Percentiles rank a stretch among this genome's conserved stretches.
Conservation (phyloP, 2,113 vertebrate genomes). For the Pangasianodon gigas region DNA sequence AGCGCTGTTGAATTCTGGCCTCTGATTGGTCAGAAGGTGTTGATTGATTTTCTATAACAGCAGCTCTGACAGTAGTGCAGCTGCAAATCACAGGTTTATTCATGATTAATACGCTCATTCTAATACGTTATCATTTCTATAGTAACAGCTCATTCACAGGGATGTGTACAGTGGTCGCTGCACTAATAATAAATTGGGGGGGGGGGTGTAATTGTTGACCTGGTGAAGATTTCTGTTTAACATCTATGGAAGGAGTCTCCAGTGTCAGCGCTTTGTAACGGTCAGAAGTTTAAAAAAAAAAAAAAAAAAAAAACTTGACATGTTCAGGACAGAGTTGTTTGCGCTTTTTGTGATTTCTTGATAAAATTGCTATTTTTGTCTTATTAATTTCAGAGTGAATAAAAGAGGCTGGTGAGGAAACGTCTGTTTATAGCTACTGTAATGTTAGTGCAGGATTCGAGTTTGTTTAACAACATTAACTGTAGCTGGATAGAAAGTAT, state of each 20-base stretch:
- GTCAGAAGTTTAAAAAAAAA: no score
- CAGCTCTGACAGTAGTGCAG: no score
- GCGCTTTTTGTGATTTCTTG: neutral
- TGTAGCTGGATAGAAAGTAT: neutral
- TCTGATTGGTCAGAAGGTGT: neutral
- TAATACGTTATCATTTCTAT: neutral
- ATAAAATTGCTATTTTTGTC: neutral
- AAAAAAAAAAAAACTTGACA: no score
- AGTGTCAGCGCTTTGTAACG: no score
- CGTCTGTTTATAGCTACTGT: neutral
- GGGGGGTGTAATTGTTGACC: neutral
- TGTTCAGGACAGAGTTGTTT: no score
- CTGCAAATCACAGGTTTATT: no score
- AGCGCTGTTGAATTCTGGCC: neutral
- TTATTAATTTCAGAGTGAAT: neutral
- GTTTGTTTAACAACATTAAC: neutral
- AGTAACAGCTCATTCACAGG: no score
- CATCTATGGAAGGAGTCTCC: no score
- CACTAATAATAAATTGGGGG: no score
- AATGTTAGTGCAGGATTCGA: no score
- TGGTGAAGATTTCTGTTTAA: neutral
- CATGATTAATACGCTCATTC: no score
- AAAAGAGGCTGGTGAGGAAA: neutral
- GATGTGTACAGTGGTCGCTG: neutral
- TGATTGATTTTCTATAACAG: neutral